Evolutionary conservation across 2,797 vertebrate genomes (phyloP).

Genomic region (Fundulus diaphanus): DNA sequence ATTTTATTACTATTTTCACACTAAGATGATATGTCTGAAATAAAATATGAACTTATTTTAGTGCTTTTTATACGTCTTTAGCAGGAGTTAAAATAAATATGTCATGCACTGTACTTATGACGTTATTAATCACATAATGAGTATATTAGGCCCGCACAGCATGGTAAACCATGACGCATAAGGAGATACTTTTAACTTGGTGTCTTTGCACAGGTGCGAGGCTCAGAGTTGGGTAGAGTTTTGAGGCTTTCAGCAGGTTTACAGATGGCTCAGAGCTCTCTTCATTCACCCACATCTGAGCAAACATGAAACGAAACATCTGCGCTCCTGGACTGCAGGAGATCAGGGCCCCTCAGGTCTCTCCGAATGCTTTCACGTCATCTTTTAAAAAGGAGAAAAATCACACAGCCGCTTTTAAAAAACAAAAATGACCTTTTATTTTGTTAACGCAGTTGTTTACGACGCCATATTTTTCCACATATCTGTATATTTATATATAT

Average conservation of each 20-base stretch:
- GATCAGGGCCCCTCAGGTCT: constrained; percentile 1
- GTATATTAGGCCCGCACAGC: neutral
- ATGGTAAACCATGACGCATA: too few species aligned
- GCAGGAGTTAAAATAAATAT: neutral
- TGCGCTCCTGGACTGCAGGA: constrained; percentile 1
- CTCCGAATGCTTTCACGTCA: neutral
- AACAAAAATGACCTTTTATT: constrained; percentile 86
- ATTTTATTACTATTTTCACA: too few species aligned
- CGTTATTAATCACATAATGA: neutral
- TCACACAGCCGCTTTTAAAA: constrained; percentile 78
- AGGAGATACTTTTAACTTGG: neutral
- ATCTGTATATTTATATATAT: constrained; percentile 79
- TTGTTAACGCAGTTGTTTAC: constrained; percentile 69
- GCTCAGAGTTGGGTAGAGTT: neutral
- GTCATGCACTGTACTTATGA: neutral
- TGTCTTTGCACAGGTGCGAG: neutral
- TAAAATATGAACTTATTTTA: neutral
- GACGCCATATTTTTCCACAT: constrained; percentile 69
- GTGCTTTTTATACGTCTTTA: neutral
- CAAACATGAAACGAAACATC: constrained; percentile 29
- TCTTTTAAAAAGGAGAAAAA: constrained; percentile 50
- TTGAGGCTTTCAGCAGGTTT: neutral
- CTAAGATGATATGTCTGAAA: neutral
- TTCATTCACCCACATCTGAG: constrained; percentile 10
- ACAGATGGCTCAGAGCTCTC: constrained; percentile 10